phyloP scores from a whole-genome alignment of 2,888 invertebrate species.

The Phengaris alcon region DNA sequence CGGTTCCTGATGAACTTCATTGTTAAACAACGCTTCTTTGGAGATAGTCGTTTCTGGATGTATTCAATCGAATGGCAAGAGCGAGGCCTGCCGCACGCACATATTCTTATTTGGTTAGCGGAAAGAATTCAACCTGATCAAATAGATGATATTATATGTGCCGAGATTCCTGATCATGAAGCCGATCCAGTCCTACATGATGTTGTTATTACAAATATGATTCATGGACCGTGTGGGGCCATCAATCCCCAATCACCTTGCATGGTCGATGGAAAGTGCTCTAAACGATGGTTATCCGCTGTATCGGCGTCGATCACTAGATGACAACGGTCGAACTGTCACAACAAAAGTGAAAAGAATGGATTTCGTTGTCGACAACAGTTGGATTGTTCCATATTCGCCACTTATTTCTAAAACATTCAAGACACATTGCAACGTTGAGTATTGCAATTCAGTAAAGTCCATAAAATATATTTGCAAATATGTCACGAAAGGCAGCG shows the following conservation, averaged over 20 bases:
- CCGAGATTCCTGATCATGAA: slow-evolving; percentile 38
- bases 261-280: too few relatives aligned
- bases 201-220: slow-evolving; percentile 37
- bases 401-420: too few relatives aligned
- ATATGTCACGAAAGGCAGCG: slow-evolving; percentile 39
- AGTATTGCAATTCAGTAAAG: too few relatives aligned
- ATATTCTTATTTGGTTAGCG: slow-evolving; percentile 37
- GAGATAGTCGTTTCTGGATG: slow-evolving; percentile 40
- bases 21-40: slow-evolving; percentile 39
- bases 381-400: too few relatives aligned
- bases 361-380: too few relatives aligned
- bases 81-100: slow-evolving; percentile 16
- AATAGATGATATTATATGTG: slow-evolving; percentile 39
- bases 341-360: too few relatives aligned
- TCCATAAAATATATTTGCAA: slow-evolving; percentile 21
- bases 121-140: slow-evolving; percentile 36
- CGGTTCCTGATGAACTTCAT: slow-evolving; percentile 36
- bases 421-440: too few relatives aligned
- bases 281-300: too few relatives aligned
- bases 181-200: slow-evolving; percentile 39
- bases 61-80: slow-evolving; percentile 35
- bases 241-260: slow-evolving; percentile 6
- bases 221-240: slow-evolving; percentile 39
- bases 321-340: too few relatives aligned
- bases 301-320: too few relatives aligned